A percentile compares a stretch with the other conserved stretches of the same genome.
Evolutionary conservation across 53 echinoderm and acorn worm genomes (phyloP).

Genomic region (Hippasteria phrygiana): DNA sequence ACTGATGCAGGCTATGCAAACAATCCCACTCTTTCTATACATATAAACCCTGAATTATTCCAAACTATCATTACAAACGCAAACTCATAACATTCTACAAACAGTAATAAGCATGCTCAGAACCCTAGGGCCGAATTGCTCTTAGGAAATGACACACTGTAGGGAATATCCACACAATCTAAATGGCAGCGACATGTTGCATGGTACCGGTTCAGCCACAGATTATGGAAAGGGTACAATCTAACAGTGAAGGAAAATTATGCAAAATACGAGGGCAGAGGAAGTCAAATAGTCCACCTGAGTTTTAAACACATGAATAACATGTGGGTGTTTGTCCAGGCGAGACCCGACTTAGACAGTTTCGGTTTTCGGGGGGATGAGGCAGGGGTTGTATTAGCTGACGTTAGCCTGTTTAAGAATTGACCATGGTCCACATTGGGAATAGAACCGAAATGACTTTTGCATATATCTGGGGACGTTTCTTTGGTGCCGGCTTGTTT

Average conservation of each 20-base stretch:
- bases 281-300: neutral
- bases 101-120: neutral
- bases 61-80: neutral
- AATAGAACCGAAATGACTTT: constrained; percentile 30
- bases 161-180: neutral
- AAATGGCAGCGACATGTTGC: neutral
- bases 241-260: neutral
- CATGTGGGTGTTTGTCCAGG: neutral
- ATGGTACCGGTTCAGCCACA: neutral
- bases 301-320: neutral
- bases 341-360: neutral
- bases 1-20: no score
- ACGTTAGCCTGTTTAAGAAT: constrained; percentile 30
- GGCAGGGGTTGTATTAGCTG: constrained; percentile 10
- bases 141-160: neutral
- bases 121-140: neutral
- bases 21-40: no score
- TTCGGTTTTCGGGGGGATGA: neutral
- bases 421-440: constrained; percentile 24
- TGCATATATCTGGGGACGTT: constrained; percentile 52
- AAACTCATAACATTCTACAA: neutral
- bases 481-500: constrained; percentile 34
- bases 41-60: no score
- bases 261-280: neutral
- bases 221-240: neutral